A percentile compares a stretch with the other conserved stretches of the same genome.
Conservation (phyloP, 2,888 invertebrate genomes). For the Erynnis tages region DNA sequence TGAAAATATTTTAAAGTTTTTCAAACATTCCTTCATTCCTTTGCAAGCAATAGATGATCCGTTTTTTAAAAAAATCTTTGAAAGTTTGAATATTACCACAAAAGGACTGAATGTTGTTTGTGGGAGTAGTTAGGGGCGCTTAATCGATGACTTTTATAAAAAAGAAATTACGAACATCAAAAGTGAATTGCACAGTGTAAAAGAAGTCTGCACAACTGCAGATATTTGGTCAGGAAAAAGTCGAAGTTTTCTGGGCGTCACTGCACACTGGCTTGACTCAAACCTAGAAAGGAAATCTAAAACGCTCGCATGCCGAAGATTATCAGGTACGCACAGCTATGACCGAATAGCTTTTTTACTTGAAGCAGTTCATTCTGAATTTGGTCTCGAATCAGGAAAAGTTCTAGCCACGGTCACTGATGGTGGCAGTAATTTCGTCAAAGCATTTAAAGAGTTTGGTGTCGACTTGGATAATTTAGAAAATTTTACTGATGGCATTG, state of each 20-base stretch:
- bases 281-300: background rate
- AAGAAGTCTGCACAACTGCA: conserved; percentile 1
- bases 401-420: conserved; percentile 29
- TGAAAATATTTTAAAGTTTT: conserved; percentile 22
- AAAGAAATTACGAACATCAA: conserved; percentile 4
- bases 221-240: background rate
- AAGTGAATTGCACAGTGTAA: background rate
- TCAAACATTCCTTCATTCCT: conserved; percentile 28
- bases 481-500: background rate
- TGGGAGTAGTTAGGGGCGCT: background rate
- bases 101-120: background rate
- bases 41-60: conserved; percentile 24
- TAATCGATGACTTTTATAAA: background rate
- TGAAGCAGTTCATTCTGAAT: conserved; percentile 1
- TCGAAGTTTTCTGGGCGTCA: background rate
- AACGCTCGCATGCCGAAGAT: conserved; percentile 4
- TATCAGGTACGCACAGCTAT: background rate
- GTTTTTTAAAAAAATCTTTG: conserved; percentile 25
- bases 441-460: conserved; percentile 24
- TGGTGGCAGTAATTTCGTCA: conserved; percentile 26
- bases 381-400: conserved; percentile 15
- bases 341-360: background rate
- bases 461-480: conserved; percentile 1
- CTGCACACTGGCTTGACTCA: background rate
- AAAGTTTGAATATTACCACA: conserved; percentile 16